A percentile compares a stretch with the other conserved stretches of the same genome.
These are phyloP conservation scores for Myrmecobius fasciatus DNA, from an alignment of 2,113 vertebrate species.

Conservation along the genomic window DNA sequence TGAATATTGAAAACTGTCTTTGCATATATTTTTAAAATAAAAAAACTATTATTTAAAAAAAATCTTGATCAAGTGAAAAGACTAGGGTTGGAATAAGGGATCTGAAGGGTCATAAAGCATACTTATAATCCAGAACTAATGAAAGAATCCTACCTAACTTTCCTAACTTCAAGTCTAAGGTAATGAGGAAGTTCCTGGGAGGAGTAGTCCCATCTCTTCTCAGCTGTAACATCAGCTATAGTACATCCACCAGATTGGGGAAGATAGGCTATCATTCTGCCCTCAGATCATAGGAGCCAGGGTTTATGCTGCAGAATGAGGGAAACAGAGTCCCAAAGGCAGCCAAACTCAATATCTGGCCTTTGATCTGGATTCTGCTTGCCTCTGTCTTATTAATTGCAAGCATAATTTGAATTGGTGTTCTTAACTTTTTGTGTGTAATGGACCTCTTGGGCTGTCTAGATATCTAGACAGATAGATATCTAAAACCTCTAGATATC, in stretches of 20 bases:
- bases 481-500: background rate
- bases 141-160: background rate
- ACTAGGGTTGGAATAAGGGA: background rate
- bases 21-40: too few species aligned
- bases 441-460: background rate
- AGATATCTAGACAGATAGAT: too few species aligned
- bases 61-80: background rate
- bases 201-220: background rate
- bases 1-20: too few species aligned
- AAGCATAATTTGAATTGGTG: background rate
- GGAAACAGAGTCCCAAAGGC: background rate
- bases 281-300: background rate
- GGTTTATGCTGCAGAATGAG: background rate
- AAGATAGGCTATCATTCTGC: background rate
- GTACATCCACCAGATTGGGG: background rate
- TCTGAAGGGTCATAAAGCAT: background rate
- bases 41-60: background rate
- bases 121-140: background rate
- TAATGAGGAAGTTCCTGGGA: background rate
- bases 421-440: background rate
- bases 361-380: background rate
- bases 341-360: background rate
- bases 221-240: background rate
- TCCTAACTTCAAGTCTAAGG: background rate
- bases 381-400: background rate